Evolutionary conservation across 2,888 invertebrate genomes (phyloP), one percentile per base, ranked within the genome.

Genomic region (Cheilosia pagana): DNA sequence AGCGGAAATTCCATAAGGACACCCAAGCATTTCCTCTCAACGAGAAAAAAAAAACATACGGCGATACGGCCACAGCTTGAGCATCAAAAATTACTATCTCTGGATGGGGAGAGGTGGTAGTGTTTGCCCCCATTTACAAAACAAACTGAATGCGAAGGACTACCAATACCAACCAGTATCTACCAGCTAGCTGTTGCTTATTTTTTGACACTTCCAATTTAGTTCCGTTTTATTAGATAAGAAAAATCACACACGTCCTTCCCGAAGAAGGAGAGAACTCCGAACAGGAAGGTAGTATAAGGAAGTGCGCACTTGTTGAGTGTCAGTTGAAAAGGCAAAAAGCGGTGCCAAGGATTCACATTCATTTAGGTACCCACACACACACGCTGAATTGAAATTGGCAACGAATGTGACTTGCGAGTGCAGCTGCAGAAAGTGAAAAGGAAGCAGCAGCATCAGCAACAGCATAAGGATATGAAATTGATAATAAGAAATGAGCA

Each of bases 191-290:
- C 43, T 85, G 74, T 71, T 83, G 68, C 68, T 83, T 79, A 85
- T 81, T 81, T 81, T 85, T 85, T 70, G 85, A 85, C 85, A 76
- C 79, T 75, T 76, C 55, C 71, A 81, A 76, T 79, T 81, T 59
- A 71, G 79, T 81, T 79, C 53, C 70, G 65, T 85, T 85, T 85
- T 81, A 85, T 85, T 71, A 76, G 81, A 71, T 50, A 67, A 76
- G 70, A 71, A 76, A 81, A 85, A 81, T 85, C 85, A 85, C 71
- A 74, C 78, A 81, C 57, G 45, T 67, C 48, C 57, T 16, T 41
- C 59, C 55, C 52, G 7, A 39, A 45, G 25, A n/a, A 52, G n/a
- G n/a, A 21, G 59, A 63, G 50, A 60, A 39, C 16, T 23, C 31
- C 52, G 41, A 53, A 35, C 19, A 43, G 53, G 35, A 65, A 48